Evolutionary conservation across 2,113 vertebrate genomes (phyloP).

Genomic region (Notothenia rossii): DNA sequence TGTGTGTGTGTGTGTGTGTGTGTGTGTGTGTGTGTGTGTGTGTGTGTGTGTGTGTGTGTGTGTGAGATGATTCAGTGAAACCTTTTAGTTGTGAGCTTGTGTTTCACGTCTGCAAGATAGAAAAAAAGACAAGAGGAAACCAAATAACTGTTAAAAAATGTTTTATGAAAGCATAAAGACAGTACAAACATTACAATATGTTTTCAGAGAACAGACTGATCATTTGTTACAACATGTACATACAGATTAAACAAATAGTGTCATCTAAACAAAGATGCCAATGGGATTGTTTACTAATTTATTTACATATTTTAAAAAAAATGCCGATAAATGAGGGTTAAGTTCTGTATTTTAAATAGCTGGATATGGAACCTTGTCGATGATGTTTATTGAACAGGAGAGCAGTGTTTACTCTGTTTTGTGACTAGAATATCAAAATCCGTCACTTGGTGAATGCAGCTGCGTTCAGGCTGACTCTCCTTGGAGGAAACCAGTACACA

Average conservation of each 20-base stretch:
- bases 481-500: slow-evolving; percentile 66
- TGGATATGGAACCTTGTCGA: slow-evolving; percentile 65
- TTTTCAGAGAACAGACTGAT: neutral
- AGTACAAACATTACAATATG: slow-evolving; percentile 1
- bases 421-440: slow-evolving; percentile 82
- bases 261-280: neutral
- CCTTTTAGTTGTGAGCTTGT: neutral
- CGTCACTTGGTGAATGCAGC: slow-evolving; percentile 71
- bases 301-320: neutral
- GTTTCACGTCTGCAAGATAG: neutral
- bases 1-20: slow-evolving; percentile 1
- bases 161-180: slow-evolving; percentile 43
- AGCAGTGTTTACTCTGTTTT: slow-evolving; percentile 77
- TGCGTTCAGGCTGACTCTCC: slow-evolving; percentile 71
- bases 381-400: slow-evolving; percentile 80
- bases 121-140: slow-evolving; percentile 9
- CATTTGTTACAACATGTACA: neutral
- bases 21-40: slow-evolving; percentile 8
- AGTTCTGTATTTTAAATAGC: slow-evolving; percentile 26
- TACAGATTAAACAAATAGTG: neutral
- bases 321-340: neutral
- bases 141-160: slow-evolving; percentile 11
- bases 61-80: no score
- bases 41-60: slow-evolving; percentile 2
- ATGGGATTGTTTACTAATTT: neutral